Evolutionary conservation across 1,140 invertebrate genomes (phyloP), one percentile per base, ranked within the genome.

Genomic region (Zaprionus taronus): DNA sequence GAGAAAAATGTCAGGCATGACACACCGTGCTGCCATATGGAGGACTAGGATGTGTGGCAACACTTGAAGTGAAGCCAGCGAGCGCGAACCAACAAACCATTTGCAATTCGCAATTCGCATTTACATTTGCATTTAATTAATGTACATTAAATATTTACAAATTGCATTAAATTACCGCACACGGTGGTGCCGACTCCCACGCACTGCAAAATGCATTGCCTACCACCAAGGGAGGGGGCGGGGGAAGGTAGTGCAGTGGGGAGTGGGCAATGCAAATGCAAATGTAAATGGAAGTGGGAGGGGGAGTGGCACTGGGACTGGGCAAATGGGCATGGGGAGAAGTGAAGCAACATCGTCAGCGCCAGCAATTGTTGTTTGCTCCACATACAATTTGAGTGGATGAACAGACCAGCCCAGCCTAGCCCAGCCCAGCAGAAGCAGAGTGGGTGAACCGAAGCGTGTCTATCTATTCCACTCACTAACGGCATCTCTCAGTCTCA

Each of bases 141-240:
- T 89, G 84, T 84, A 81, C 84, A 84, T 89, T 84, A 89, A 89
- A 89, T 89, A 89, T 89, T 89, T 89, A 89, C 84, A 79, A 89
- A 84, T 90, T 89, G 84, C 65, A 86, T 82, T 83, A 76, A 81
- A 89, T 84, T 84, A 83, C 72, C 80, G 38, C 69, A 77, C 71
- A 31, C 17, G 41, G 38, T 20, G 41, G 38, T 20, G 36, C 38
- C 41, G 36, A 57, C 65, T 34, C 53, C 65, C 53, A 58, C 65
- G 36, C 64, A 67, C 44, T 49, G 62, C 55, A 7, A 62, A 55
- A 38, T 65, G 55, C 58, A 47, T 4, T 63, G 61, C 28, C 41
- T 47, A 58, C 22, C 36, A 28, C 22, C 17, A n/a, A 28, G 28
- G 20, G 17, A 31, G 20, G 9, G 34, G 14, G 5, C 31, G 9